These are phyloP conservation scores for Cyrtorhinus lividipennis DNA, from an alignment of 1,140 invertebrate species.

Conservation along the genomic window DNA sequence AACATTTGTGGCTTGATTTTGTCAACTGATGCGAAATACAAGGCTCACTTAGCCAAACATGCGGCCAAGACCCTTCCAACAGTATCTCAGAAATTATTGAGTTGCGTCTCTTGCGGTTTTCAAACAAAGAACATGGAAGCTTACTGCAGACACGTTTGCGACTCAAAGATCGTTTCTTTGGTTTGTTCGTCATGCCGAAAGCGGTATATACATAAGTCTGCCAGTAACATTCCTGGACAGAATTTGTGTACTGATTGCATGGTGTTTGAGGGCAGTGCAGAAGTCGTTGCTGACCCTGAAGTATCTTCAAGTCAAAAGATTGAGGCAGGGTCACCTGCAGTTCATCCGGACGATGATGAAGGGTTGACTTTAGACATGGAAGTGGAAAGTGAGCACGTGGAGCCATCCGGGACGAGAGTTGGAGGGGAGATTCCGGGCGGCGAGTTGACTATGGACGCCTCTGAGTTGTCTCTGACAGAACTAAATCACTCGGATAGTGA, in stretches of 20 bases:
- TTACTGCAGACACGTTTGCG: constrained; percentile 16
- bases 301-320: no score
- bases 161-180: constrained; percentile 12
- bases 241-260: background rate
- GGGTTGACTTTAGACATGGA: background rate
- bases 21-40: background rate
- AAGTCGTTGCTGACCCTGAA: background rate
- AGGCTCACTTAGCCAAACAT: constrained; percentile 6
- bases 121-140: constrained; percentile 16
- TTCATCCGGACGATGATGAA: background rate
- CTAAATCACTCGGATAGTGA: no score
- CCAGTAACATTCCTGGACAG: background rate
- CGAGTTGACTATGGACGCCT: no score
- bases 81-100: background rate
- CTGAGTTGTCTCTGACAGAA: no score
- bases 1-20: constrained; percentile 5
- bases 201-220: constrained; percentile 4
- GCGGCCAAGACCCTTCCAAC: background rate
- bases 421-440: no score
- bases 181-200: constrained; percentile 10
- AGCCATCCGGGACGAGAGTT: no score
- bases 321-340: no score
- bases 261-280: background rate
- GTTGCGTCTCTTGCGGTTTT: constrained; percentile 16
- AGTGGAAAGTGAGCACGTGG: no score